A percentile compares a stretch with the other conserved stretches of the same genome.
phyloP scores from a whole-genome alignment of 2,888 invertebrate genomes.

The Megastigmus dorsalis region DNA sequence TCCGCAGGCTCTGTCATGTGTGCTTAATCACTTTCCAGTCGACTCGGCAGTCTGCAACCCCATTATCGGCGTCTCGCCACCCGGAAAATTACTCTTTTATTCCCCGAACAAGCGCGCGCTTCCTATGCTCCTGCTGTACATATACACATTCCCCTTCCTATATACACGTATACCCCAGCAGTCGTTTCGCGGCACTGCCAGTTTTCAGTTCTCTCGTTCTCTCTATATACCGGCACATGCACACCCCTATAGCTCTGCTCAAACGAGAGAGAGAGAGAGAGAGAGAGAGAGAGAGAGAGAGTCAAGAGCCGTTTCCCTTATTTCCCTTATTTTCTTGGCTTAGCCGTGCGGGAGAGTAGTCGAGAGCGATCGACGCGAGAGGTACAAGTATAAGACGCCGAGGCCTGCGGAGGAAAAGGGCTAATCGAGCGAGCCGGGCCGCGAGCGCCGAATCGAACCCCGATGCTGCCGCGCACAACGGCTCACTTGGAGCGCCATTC shows the following conservation, averaged over 20 bases:
- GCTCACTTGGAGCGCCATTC: background rate
- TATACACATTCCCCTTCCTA: too few species aligned
- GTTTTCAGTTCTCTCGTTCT: too few species aligned
- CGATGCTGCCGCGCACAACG: too few species aligned
- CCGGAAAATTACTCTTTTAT: slow-evolving; percentile 74
- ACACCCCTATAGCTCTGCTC: too few species aligned
- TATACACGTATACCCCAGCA: too few species aligned
- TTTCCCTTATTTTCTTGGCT: slow-evolving; percentile 44
- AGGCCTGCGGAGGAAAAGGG: background rate
- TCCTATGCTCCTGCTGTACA: background rate
- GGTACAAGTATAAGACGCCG: slow-evolving; percentile 5
- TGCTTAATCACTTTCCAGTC: slow-evolving; percentile 75
- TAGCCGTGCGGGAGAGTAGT: background rate
- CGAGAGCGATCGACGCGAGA: slow-evolving; percentile 32
- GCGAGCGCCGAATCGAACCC: too few species aligned
- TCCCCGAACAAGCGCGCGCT: slow-evolving; percentile 68
- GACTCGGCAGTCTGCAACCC: slow-evolving; percentile 73
- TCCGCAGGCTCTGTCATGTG: slow-evolving; percentile 72
- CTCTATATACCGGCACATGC: too few species aligned
- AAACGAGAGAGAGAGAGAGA: too few species aligned
- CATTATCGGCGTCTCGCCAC: slow-evolving; percentile 73
- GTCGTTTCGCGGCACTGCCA: too few species aligned
- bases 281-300: too few species aligned
- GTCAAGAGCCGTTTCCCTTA: slow-evolving; percentile 40
- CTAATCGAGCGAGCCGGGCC: slow-evolving; percentile 43